These are phyloP conservation scores for Marcusenius ussheri DNA, from an alignment of 2,113 vertebrate genomes.

Conservation along the genomic window DNA sequence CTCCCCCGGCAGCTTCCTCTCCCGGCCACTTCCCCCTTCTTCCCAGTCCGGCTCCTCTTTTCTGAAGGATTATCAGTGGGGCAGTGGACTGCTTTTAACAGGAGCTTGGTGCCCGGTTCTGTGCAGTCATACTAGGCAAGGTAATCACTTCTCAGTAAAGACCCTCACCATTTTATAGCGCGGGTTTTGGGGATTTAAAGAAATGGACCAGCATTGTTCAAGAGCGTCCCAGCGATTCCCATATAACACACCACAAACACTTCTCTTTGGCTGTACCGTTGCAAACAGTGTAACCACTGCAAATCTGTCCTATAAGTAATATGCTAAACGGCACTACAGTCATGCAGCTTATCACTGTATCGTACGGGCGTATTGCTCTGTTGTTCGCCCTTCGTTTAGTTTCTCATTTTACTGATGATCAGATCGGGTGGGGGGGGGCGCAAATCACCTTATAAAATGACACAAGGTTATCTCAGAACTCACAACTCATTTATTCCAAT, in stretches of 20 bases:
- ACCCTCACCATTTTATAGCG: not conserved
- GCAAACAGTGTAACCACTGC: not conserved
- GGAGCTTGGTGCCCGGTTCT: not conserved
- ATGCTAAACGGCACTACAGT: not conserved
- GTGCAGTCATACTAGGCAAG: not conserved
- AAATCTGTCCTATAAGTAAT: not conserved
- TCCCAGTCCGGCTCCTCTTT: not conserved
- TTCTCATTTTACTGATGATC: not conserved
- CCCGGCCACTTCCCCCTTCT: not conserved
- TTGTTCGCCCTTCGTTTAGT: not conserved
- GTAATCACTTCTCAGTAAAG: not conserved
- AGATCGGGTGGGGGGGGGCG: not conserved
- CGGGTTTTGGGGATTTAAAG: not conserved
- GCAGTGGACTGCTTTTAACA: not conserved
- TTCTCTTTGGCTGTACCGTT: not conserved
- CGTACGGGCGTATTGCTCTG: not conserved
- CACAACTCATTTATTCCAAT: not conserved
- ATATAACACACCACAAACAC: not conserved
- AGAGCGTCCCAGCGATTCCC: not conserved
- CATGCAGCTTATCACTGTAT: not conserved
- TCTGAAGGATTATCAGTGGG: not conserved
- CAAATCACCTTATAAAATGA: not conserved
- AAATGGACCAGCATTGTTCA: not conserved
- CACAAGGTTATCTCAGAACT: not conserved
- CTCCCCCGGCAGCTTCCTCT: constrained; percentile 12